A percentile compares a stretch with the other conserved stretches of the same genome.
Conservation (phyloP, 2,113 vertebrate genomes). For the Machaerirhynchus nigripectus region DNA sequence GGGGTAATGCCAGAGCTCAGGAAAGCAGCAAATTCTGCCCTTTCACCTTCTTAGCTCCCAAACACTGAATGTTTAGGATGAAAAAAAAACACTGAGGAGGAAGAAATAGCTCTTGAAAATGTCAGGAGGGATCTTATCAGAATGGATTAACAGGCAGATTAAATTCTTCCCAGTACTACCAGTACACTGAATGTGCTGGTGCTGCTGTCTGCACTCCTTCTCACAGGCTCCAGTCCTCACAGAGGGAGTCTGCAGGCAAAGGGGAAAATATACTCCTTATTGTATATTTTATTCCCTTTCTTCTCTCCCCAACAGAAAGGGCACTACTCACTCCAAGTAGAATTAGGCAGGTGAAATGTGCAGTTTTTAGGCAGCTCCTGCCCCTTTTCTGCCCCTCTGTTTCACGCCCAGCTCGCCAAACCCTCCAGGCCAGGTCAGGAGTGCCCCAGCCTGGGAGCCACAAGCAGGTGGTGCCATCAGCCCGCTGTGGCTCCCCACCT, state of each 20-base stretch:
- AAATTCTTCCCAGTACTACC: background rate
- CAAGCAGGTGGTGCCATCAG: constrained; percentile 27
- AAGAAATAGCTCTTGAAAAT: background rate
- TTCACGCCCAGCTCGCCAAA: background rate
- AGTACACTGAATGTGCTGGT: background rate
- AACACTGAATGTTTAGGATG: background rate
- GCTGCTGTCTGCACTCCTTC: background rate
- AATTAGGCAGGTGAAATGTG: background rate
- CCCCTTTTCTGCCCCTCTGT: background rate
- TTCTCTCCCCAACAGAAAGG: background rate
- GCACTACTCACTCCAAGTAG: fast-evolving
- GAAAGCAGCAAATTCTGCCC: background rate
- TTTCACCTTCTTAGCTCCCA: background rate
- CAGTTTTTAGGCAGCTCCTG: background rate
- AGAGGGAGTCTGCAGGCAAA: background rate
- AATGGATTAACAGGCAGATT: background rate
- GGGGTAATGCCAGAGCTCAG: background rate
- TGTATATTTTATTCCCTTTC: background rate
- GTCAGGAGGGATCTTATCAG: background rate
- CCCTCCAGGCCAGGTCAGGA: background rate
- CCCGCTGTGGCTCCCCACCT: background rate
- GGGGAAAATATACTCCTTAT: fast-evolving
- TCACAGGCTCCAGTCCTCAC: fast-evolving
- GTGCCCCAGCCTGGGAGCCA: background rate
- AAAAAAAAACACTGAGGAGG: background rate